Percentiles rank a stretch among this genome's conserved stretches.
Evolutionary conservation across 1,140 invertebrate species (phyloP).

Genomic region (Lepidurus apus): DNA sequence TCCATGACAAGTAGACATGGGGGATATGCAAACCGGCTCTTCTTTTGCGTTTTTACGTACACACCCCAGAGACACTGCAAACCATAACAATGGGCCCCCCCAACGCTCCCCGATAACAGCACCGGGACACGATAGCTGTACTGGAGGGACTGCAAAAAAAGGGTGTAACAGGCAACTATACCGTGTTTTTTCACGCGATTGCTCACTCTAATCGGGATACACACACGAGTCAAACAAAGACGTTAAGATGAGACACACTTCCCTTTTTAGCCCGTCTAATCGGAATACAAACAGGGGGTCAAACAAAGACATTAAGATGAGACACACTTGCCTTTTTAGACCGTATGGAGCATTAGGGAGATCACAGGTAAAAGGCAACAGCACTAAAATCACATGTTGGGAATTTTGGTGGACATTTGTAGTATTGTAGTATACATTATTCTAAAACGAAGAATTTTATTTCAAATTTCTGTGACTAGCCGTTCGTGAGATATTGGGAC

Average conservation of each 20-base stretch:
- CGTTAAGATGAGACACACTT: conserved; percentile 1
- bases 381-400: too few species aligned
- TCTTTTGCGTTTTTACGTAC: neutral
- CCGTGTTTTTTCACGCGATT: neutral
- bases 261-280: neutral
- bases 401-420: too few species aligned
- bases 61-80: conserved; percentile 9
- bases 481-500: too few species aligned
- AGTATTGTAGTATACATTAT: too few species aligned
- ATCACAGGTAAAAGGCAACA: too few species aligned
- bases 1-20: conserved; percentile 8
- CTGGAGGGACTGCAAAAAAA: neutral
- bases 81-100: neutral
- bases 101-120: neutral
- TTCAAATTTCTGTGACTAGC: too few species aligned
- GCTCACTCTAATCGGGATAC: neutral
- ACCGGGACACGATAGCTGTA: neutral
- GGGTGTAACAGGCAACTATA: neutral
- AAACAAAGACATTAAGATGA: conserved; percentile 5
- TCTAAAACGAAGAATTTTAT: too few species aligned
- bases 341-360: neutral
- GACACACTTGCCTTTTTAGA: neutral
- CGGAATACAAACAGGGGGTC: neutral
- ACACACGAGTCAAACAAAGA: neutral
- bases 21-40: neutral